These are phyloP conservation scores for Sebastes oblongus DNA, from an alignment of 2,797 vertebrate genomes.

Conservation along the genomic window DNA sequence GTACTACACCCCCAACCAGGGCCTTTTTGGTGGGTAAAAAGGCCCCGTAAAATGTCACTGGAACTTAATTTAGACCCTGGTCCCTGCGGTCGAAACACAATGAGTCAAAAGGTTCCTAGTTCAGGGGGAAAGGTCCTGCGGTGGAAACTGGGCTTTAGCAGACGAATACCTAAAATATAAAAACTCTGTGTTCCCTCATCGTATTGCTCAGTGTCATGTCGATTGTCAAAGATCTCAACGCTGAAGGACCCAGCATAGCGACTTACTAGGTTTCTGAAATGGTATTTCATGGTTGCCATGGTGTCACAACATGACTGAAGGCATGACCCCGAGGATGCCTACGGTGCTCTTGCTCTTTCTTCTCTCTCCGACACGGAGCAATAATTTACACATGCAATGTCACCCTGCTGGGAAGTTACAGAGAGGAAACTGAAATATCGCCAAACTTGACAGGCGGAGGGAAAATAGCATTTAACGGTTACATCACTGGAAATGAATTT, in stretches of 20 bases:
- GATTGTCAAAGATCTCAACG: slow-evolving; percentile 6
- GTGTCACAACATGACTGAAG: slow-evolving; percentile 46
- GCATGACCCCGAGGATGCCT: slow-evolving; percentile 14
- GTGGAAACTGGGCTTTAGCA: background rate
- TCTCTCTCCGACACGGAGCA: background rate
- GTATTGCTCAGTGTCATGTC: background rate
- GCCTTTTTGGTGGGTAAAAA: too few species aligned
- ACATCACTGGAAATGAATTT: background rate
- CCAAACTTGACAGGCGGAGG: background rate
- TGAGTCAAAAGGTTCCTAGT: too few species aligned
- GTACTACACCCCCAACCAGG: too few species aligned
- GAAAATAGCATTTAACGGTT: background rate
- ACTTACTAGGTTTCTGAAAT: slow-evolving; percentile 50
- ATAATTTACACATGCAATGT: background rate
- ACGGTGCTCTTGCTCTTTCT: background rate
- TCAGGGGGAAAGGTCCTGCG: too few species aligned
- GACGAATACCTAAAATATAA: background rate
- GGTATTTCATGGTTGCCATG: slow-evolving; percentile 52
- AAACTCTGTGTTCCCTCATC: background rate
- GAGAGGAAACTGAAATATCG: slow-evolving; percentile 10
- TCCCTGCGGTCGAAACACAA: too few species aligned
- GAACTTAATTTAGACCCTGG: too few species aligned
- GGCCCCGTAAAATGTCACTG: too few species aligned
- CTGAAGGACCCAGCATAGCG: background rate
- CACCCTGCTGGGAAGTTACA: slow-evolving; percentile 4